Evolutionary conservation across 2,888 invertebrate species (phyloP).

Genomic region (Pediacus dermestoides): DNA sequence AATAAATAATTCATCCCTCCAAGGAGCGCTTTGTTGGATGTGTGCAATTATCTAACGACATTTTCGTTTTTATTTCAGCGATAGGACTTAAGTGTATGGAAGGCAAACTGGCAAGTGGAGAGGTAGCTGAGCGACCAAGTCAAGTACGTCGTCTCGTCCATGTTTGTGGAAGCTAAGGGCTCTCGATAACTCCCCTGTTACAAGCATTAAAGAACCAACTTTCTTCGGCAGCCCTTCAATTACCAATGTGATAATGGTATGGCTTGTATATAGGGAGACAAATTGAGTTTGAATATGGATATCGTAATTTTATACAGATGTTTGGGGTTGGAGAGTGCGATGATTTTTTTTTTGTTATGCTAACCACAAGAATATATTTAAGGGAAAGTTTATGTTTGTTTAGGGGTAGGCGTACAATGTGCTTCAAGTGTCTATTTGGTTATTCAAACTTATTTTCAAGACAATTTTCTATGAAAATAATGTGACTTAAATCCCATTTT

Average conservation of each 20-base stretch:
- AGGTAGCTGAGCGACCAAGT: constrained; percentile 19
- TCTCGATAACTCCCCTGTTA: constrained; percentile 36
- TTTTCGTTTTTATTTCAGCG: constrained; percentile 10
- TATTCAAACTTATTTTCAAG: too few species aligned
- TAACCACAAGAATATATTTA: constrained; percentile 13
- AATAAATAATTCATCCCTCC: too few species aligned
- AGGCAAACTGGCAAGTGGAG: constrained; percentile 26
- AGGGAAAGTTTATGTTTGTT: too few species aligned
- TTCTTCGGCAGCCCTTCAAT: constrained; percentile 41
- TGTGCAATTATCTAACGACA: constrained; percentile 6
- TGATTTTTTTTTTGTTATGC: constrained; percentile 19
- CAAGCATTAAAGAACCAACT: constrained; percentile 38
- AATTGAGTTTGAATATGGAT: constrained; percentile 40
- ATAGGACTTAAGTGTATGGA: constrained; percentile 5
- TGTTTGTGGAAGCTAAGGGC: constrained; percentile 34
- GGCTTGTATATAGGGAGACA: constrained; percentile 25
- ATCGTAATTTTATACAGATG: constrained; percentile 30
- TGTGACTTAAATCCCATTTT: too few species aligned
- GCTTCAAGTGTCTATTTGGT: too few species aligned
- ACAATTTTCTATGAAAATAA: too few species aligned
- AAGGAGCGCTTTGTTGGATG: too few species aligned
- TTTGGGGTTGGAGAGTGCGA: constrained; percentile 21
- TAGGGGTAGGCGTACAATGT: too few species aligned
- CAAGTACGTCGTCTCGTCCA: constrained; percentile 30
- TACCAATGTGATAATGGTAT: constrained; percentile 40